Evolutionary conservation across 2,888 invertebrate genomes (phyloP), one percentile per base, ranked within the genome.

Genomic region (Tupiocoris notatus): DNA sequence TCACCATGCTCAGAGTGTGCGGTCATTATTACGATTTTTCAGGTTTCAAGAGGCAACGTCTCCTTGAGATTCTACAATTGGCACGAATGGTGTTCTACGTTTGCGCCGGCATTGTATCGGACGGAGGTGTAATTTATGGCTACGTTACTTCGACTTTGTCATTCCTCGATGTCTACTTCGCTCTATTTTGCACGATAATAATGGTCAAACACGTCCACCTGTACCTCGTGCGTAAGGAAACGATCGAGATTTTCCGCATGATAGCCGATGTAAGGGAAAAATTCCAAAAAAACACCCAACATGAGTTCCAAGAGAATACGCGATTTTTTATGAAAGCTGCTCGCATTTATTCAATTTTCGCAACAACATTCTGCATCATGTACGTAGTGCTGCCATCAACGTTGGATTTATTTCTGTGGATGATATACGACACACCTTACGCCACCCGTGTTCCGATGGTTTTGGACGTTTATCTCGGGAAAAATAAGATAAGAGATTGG

Each of bases 301-400:
- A 25, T 7, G 63, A 73, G 20, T 70, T 70, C 16, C 3, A 59
- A 7, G 16, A 25, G 25, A 24, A 70, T 59, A 59, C 61, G 2
- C n/a, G 16, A 39, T 1, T 39, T 3, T 20, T 62, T 24, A 62
- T 61, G 73, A 73, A 54, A 63, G 20, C 62, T 20, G 63, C 62
- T 23, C 62, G 24, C 21, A 17, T 73, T 9, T 73, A 73, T 17
- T 25, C 62, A 17, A 18, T 62, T 17, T 20, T 17, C 9, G 54
- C 54, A 54, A 63, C 73, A 6, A 9, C 22, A 2, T 17, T 73
- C 25, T 0, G 54, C 21, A n/a, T 73, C 9, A 12, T 39, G 3
- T 73, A 62, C 73, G 62, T 73, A 17, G 22, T 21, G 2, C 1
- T 63, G 2, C 73, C 73, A 20, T 62, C 61, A 61, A 12, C 62